Evolutionary conservation across 2,888 invertebrate species (phyloP).

Genomic region (Pristionchus fissidentatus): DNA sequence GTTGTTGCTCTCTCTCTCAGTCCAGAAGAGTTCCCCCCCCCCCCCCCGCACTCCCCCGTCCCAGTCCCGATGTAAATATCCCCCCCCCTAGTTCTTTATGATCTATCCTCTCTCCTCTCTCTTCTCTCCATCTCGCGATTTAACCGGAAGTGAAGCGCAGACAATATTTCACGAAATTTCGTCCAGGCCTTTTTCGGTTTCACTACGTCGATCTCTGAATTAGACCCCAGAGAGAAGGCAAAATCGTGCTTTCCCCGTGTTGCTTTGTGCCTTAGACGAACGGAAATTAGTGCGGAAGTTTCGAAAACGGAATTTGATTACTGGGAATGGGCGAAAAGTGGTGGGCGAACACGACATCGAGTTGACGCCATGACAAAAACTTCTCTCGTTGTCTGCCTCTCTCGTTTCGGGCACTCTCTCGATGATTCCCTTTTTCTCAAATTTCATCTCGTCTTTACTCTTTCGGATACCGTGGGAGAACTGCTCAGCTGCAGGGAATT

Average conservation of each 20-base stretch:
- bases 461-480: too few relatives aligned
- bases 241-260: too few relatives aligned
- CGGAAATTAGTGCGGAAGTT: slow-evolving; percentile 29
- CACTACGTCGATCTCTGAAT: background rate
- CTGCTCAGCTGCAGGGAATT: slow-evolving; percentile 13
- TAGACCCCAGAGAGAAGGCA: too few relatives aligned
- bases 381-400: too few relatives aligned
- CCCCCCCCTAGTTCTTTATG: slow-evolving; percentile 27
- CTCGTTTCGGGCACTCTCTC: too few relatives aligned
- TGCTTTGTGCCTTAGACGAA: slow-evolving; percentile 34
- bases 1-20: background rate
- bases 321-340: background rate
- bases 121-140: slow-evolving; percentile 38
- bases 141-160: background rate
- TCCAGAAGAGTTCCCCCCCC: slow-evolving; percentile 24
- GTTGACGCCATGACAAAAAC: too few relatives aligned
- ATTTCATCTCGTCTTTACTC: too few relatives aligned
- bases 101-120: background rate
- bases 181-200: background rate
- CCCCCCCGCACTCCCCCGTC: slow-evolving; percentile 4
- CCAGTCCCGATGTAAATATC: slow-evolving; percentile 47
- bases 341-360: too few relatives aligned
- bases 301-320: background rate
- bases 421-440: too few relatives aligned
- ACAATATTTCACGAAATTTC: background rate